These are phyloP conservation scores for Slavum lentiscoides DNA, from an alignment of 2,888 invertebrate species.

Conservation along the genomic window DNA sequence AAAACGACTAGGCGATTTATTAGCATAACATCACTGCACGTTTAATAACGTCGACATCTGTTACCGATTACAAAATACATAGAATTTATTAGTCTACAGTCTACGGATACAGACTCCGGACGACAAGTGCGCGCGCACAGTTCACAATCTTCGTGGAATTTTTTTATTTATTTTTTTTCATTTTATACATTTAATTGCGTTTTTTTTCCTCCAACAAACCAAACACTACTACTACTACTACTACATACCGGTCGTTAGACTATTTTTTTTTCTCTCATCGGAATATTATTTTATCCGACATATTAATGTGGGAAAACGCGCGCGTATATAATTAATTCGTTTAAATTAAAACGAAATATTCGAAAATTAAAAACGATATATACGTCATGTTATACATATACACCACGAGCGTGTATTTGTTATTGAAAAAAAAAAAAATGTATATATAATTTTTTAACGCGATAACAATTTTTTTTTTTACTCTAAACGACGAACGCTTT, in stretches of 20 bases:
- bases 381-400: not conserved
- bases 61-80: conserved; percentile 9
- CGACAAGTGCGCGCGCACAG: conserved; percentile 1
- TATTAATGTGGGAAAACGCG: conserved; percentile 40
- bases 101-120: not conserved
- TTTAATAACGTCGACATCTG: conserved; percentile 7
- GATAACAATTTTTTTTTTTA: not conserved
- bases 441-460: not conserved
- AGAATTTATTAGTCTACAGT: conserved; percentile 29
- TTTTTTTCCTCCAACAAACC: not conserved
- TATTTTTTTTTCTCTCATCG: not conserved
- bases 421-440: not conserved
- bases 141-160: conserved; percentile 11
- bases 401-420: not conserved
- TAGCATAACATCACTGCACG: no score
- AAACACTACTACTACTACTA: no score
- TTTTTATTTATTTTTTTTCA: not conserved
- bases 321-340: not conserved
- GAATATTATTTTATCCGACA: not conserved
- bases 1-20: no score
- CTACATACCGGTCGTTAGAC: not conserved
- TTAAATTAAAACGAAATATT: not conserved
- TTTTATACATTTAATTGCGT: not conserved
- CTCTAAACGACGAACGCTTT: not conserved
- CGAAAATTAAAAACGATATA: not conserved